A percentile compares a stretch with the other conserved stretches of the same genome.
These are phyloP conservation scores for Sebastiscus albofasciatus DNA, from an alignment of 2,797 vertebrate species.

Conservation along the genomic window DNA sequence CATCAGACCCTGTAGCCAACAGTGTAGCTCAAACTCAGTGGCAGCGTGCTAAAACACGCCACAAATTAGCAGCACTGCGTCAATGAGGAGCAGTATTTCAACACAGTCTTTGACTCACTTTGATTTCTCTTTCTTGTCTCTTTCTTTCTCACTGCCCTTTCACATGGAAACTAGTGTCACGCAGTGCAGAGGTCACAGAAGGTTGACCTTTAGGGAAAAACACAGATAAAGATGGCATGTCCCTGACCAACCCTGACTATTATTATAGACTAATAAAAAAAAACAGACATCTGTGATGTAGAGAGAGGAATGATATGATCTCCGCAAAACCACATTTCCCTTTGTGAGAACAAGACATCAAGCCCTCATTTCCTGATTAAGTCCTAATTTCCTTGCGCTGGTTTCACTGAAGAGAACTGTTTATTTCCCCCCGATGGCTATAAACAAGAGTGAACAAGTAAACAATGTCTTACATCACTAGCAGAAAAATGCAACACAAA, in stretches of 20 bases:
- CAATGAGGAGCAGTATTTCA: background rate
- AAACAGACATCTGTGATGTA: background rate
- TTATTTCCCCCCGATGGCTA: slow-evolving; percentile 24
- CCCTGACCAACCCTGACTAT: background rate
- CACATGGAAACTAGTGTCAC: background rate
- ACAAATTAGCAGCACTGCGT: background rate
- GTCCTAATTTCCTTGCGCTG: slow-evolving; percentile 17
- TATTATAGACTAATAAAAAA: background rate
- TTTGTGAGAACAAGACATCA: slow-evolving; percentile 4
- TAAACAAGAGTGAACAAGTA: background rate
- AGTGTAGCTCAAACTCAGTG: background rate
- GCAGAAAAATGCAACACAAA: background rate
- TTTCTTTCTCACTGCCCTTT: background rate
- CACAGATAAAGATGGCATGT: background rate
- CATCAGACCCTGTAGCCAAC: background rate
- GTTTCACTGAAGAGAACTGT: background rate
- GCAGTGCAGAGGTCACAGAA: background rate
- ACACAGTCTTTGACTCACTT: background rate
- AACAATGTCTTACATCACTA: background rate
- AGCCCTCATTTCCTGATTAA: slow-evolving; percentile 35
- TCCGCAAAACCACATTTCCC: background rate
- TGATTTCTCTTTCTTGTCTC: background rate
- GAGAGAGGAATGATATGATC: background rate
- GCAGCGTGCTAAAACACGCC: slow-evolving; percentile 66
- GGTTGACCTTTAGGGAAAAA: background rate